phyloP scores from a whole-genome alignment of 2,113 vertebrate species.

The Pitta sordida region DNA sequence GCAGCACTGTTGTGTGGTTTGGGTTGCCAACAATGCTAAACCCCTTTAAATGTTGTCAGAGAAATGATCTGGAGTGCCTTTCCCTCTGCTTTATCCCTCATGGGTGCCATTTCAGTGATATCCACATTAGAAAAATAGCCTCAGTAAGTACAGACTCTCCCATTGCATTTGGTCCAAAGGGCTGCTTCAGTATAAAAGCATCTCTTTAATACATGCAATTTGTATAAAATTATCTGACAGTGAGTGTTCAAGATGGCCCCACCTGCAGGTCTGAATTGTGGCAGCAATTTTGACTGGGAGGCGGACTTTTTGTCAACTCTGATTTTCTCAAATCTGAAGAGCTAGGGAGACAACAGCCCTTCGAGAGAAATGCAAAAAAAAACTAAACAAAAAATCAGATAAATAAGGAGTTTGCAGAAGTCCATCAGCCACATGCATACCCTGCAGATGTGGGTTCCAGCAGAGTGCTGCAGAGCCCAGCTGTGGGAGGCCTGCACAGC shows the following conservation, averaged over 20 bases:
- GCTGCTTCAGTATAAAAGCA: neutral
- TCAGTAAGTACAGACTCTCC: neutral
- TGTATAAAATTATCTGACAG: neutral
- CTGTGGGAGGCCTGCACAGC: neutral
- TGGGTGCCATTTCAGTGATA: neutral
- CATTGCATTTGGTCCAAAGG: neutral
- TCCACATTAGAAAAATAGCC: neutral
- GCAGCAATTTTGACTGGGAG: neutral
- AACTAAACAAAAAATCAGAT: neutral
- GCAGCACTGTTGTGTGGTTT: neutral
- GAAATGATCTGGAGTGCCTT: neutral
- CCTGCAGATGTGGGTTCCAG: neutral
- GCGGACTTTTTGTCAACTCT: neutral
- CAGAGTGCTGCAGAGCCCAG: neutral
- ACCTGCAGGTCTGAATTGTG: neutral
- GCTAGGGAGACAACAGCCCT: neutral
- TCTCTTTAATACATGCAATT: neutral
- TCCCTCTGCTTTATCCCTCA: neutral
- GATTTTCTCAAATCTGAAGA: neutral
- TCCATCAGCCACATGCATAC: rapidly evolving
- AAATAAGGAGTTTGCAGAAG: neutral
- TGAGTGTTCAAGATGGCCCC: neutral
- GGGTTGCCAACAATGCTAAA: neutral
- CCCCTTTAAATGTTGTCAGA: neutral
- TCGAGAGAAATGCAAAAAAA: neutral